Base-by-base conservation (phyloP, 2,888 invertebrate genomes). In the Macaria liturata region DNA sequence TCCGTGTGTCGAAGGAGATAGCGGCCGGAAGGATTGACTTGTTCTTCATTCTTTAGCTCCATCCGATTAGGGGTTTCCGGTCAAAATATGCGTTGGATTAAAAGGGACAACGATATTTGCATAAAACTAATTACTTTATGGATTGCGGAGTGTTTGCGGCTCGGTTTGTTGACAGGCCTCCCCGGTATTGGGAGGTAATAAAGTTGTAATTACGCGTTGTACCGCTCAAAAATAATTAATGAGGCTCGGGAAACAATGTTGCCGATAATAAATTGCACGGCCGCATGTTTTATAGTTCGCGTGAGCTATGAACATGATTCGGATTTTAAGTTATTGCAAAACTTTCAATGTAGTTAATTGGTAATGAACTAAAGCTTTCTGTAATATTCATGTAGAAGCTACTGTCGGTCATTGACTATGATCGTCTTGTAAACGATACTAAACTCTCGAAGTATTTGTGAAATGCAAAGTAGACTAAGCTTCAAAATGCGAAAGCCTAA, bases 81-180 rank as follows among this genome's bases (percentile, higher is more conserved):
- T 52, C 49, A 43, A 46, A 49, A 59, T 54, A 60, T 54, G 59
- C 56, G 54, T 34, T 34, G 57, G 66, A 65, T 71, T 72, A 69
- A 65, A 70, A 66, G 59, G 64, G 62, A 54, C 48, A 57, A 59
- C 61, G 60, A 59, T 73, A 79, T 79, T 80, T 76, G 75, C 80
- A 79, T 80, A 77, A 74, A 79, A 76, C 71, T 76, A 78, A 79
- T 80, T 78, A 80, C 61, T 54, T 57, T 60, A 54, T 55, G 64
- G 69, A 64, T 68, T 62, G 64, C 62, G 64, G 54, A 68, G 68
- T 73, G 71, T 74, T 74, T 72, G 70, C 66, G 59, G 71, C 65
- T 68, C 62, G 61, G 61, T 64, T 60, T 62, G 70, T 69, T 71
- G 72, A 71, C 74, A 70, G 68, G 50, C 60, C 54, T 56, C 59